Base-by-base conservation (phyloP, 2,113 vertebrate species). In the Emydura subglobosa region DNA sequence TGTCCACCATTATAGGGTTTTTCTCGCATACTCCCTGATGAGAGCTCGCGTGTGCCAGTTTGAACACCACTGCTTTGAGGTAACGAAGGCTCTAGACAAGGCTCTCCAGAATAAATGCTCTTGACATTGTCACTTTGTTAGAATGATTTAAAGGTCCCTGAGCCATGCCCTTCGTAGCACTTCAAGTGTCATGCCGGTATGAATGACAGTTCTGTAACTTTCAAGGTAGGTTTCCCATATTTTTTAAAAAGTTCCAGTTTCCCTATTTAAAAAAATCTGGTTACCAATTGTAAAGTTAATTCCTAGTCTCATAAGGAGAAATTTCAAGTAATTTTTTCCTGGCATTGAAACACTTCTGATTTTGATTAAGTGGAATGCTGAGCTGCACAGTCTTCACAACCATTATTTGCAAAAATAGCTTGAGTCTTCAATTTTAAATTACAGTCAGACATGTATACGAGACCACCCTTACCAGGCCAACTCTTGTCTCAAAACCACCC, bases 201-300 rank as follows among this genome's bases (percentile, higher is more conserved):
- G 86, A 87, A 79, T 31, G 44, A 13, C 44, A 53, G 2, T 49
- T 96, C 55, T 82, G 74, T 76, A 47, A 44, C 22, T 29, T 78
- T 87, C 21, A 42, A 5, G 1, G 65, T 92, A 22, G 14, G 19
- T 29, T 72, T 83, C 39, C 68, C 12, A 0, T 85, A 13, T 44
- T 90, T 87, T 93, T 92, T 92, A 68, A 74, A 59, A 74, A 29
- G n/a, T 72, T 72, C n/a, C 9, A 39, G n/a, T 72, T 24, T 93
- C 39, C n/a, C 49, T 51, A 44, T 9, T 25, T 44, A 78, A 47
- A 47, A 47, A 2, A 12, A 85, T 83, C 42, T 89, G 0, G 0
- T 29, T 74, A 11, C 22, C 79, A 88, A 17, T 76, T 89, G 76
- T 39, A 39, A 91, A 85, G 19, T 34, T 90, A 90, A 9, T 55